These are phyloP conservation scores for Anguilla japonica DNA, from an alignment of 2,113 vertebrate genomes.

Conservation along the genomic window DNA sequence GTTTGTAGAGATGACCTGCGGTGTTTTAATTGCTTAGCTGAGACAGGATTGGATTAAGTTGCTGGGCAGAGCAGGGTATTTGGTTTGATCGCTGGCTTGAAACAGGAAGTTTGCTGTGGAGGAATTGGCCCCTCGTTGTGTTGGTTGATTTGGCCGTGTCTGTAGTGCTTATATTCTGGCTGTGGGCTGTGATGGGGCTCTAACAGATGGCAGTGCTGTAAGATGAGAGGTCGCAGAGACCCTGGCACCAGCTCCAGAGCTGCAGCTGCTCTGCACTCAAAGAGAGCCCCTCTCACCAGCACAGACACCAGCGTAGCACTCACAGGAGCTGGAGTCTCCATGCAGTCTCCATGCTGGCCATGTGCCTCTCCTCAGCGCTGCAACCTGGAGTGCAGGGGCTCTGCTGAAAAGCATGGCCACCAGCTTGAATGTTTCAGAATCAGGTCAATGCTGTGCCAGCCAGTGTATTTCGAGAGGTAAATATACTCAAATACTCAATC, in stretches of 20 bases:
- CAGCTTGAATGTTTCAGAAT: not conserved
- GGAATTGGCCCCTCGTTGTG: not conserved
- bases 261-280: conserved; percentile 39
- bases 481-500: too few relatives aligned
- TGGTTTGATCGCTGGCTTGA: not conserved
- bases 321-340: too few relatives aligned
- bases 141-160: conserved; percentile 40
- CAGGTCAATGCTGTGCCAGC: not conserved
- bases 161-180: conserved; percentile 32
- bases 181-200: conserved; percentile 22
- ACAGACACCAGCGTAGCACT: too few relatives aligned
- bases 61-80: too few relatives aligned
- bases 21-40: conserved; percentile 37
- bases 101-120: conserved; percentile 28
- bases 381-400: not conserved
- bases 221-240: conserved; percentile 37
- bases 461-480: not conserved
- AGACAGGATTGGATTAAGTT: conserved; percentile 7
- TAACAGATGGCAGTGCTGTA: conserved; percentile 42
- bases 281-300: conserved; percentile 15
- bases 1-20: not conserved
- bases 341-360: too few relatives aligned
- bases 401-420: too few relatives aligned
- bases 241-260: conserved; percentile 47
- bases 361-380: not conserved